These are phyloP conservation scores for Heteronetta atricapilla DNA, from an alignment of 2,113 vertebrate genomes.

Conservation along the genomic window DNA sequence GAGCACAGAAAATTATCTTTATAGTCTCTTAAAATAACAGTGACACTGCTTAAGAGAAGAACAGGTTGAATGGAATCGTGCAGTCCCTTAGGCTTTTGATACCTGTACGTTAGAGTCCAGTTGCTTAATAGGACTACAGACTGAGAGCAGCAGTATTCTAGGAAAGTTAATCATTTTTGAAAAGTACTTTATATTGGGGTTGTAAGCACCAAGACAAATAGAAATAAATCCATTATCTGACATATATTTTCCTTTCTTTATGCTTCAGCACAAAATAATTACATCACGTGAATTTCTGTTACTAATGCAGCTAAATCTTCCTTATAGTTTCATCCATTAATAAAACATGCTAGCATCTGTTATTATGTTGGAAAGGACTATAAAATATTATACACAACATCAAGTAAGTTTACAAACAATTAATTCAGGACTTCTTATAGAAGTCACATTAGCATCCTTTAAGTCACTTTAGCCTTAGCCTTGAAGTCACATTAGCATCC, in stretches of 20 bases:
- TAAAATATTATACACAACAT: not conserved
- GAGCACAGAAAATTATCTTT: not conserved
- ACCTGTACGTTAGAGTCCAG: not conserved
- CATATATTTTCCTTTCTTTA: not conserved
- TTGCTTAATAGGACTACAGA: not conserved
- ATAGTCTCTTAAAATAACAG: not conserved
- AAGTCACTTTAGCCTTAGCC: too few species aligned
- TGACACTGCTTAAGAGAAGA: not conserved
- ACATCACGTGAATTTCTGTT: not conserved
- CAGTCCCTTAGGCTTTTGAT: not conserved
- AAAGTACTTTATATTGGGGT: not conserved
- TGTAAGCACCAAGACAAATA: not conserved
- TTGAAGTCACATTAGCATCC: not conserved
- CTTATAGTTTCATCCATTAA: not conserved
- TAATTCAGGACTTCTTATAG: not conserved
- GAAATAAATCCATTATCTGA: not conserved
- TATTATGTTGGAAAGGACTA: not conserved
- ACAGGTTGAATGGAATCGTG: not conserved
- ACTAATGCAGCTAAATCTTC: not conserved
- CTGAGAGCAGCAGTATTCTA: not conserved
- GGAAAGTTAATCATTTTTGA: not conserved
- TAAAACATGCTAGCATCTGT: not conserved
- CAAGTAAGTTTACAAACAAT: not conserved
- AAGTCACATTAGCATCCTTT: not conserved
- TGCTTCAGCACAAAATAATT: not conserved